A percentile compares a stretch with the other conserved stretches of the same genome.
phyloP scores from a whole-genome alignment of 30 jellyfish, hydroid and myxozoan species.

The Phacellophora camtschatica region DNA sequence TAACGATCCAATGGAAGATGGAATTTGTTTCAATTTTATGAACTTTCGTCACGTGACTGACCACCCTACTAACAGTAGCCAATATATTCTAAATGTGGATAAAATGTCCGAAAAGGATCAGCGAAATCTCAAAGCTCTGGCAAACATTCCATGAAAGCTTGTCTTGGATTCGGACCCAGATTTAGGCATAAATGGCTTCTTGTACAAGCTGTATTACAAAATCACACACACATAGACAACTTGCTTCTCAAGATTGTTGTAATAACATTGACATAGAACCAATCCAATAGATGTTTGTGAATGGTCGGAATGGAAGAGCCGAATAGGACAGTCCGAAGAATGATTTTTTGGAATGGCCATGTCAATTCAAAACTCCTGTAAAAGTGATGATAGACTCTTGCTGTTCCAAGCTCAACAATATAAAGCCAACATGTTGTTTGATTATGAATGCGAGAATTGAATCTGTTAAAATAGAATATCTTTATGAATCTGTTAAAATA shows the following conservation, averaged over 20 bases:
- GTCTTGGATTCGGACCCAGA: conserved; percentile 28
- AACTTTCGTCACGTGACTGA: not conserved
- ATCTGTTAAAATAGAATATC: conserved; percentile 15
- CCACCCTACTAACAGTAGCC: not conserved
- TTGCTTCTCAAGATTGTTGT: not conserved
- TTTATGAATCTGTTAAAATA: no score
- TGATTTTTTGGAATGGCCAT: not conserved
- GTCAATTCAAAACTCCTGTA: conserved; percentile 1
- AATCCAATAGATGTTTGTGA: conserved; percentile 47
- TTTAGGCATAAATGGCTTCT: conserved; percentile 5
- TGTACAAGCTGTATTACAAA: not conserved
- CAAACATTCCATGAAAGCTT: conserved; percentile 25
- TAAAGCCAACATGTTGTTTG: conserved; percentile 40
- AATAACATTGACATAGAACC: not conserved
- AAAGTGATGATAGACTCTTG: conserved; percentile 5
- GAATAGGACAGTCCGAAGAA: not conserved
- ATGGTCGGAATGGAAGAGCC: conserved; percentile 16
- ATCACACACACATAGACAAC: conserved; percentile 6
- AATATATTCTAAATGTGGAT: conserved; percentile 8
- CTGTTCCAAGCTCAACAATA: conserved; percentile 13
- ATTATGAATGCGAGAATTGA: not conserved
- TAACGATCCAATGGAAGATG: no score
- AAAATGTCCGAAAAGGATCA: not conserved
- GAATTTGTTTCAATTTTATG: no score
- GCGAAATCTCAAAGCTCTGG: not conserved